Conservation (phyloP, 2,888 invertebrate species). For the Loripinus fragilis region DNA sequence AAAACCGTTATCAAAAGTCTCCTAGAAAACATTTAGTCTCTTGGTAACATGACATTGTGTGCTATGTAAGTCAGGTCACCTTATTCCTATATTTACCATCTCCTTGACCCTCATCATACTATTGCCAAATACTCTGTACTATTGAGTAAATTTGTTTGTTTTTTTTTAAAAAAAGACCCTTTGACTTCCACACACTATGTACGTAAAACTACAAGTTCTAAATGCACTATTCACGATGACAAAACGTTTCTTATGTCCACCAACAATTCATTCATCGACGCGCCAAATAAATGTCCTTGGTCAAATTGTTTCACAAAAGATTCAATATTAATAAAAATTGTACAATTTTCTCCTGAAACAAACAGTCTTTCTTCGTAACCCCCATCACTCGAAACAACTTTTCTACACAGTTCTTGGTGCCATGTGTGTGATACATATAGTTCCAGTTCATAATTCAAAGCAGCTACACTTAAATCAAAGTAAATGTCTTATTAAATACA, state of each 20-base stretch:
- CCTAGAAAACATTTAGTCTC: background rate
- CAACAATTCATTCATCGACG: background rate
- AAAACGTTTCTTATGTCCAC: background rate
- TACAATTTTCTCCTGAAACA: background rate
- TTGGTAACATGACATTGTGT: background rate
- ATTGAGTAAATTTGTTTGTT: background rate
- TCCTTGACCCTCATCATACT: too few relatives aligned
- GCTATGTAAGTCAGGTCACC: background rate
- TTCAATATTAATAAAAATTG: background rate
- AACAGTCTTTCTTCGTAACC: background rate
- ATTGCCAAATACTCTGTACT: background rate
- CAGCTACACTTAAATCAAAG: background rate
- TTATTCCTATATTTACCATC: too few relatives aligned
- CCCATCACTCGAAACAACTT: background rate
- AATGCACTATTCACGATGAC: background rate
- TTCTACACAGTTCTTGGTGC: background rate
- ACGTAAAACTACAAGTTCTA: background rate
- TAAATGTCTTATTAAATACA: background rate
- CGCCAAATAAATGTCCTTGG: background rate
- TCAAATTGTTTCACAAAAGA: slow-evolving; percentile 3
- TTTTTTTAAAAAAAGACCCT: background rate
- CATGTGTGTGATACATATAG: background rate
- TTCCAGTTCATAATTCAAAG: background rate
- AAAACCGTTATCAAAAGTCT: background rate
- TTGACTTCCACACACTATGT: background rate